A percentile compares a stretch with the other conserved stretches of the same genome.
Conservation (phyloP, 1,140 invertebrate genomes). For the Elymnias hypermnestra region DNA sequence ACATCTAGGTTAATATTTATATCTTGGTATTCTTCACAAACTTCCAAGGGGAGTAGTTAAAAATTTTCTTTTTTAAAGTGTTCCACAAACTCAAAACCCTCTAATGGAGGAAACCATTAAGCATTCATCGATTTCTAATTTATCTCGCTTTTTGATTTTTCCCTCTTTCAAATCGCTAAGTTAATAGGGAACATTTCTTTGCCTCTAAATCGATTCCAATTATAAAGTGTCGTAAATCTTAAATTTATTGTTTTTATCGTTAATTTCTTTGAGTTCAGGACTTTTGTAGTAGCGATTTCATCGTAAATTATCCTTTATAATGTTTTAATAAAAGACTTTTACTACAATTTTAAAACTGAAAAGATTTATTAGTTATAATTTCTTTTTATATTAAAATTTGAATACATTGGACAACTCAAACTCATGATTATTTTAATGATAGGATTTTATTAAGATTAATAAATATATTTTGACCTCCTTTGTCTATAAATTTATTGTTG, state of each 20-base stretch:
- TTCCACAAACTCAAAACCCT: slow-evolving; percentile 58
- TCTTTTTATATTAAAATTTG: no score
- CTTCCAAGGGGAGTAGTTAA: slow-evolving; percentile 54
- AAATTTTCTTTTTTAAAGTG: slow-evolving; percentile 54
- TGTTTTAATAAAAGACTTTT: no score
- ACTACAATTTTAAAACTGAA: no score
- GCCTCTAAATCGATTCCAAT: slow-evolving; percentile 39
- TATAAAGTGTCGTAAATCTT: slow-evolving; percentile 47
- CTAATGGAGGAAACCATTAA: slow-evolving; percentile 68
- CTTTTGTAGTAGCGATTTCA: slow-evolving; percentile 3
- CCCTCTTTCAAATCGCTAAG: slow-evolving; percentile 50
- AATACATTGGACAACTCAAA: no score
- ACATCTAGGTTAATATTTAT: slow-evolving; percentile 18
- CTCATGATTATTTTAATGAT: no score
- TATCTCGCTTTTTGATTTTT: slow-evolving; percentile 65
- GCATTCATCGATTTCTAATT: slow-evolving; percentile 69
- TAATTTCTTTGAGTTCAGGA: slow-evolving; percentile 21
- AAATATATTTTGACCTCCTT: no score
- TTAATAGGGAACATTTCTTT: slow-evolving; percentile 43
- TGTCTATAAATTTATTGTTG: no score
- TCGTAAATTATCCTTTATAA: slow-evolving; percentile 8
- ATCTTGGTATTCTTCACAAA: slow-evolving; percentile 38
- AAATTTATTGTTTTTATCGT: slow-evolving; percentile 26
- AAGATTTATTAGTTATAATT: no score
- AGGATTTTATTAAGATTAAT: no score